phyloP scores from a whole-genome alignment of 2,797 vertebrate species.

The Coregonus suidteri region DNA sequence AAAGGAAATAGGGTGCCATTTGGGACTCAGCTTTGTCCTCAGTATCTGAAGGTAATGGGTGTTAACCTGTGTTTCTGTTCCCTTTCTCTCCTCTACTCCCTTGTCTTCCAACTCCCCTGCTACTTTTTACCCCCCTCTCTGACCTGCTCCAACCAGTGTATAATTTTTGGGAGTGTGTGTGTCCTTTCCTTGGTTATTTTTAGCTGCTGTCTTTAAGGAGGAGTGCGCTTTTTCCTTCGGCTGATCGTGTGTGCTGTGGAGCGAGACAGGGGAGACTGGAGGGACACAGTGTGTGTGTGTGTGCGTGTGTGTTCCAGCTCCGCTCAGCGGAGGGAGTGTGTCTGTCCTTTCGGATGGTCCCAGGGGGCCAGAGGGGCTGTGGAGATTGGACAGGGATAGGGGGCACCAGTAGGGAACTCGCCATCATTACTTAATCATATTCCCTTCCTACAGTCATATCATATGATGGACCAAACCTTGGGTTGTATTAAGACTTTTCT shows the following conservation, averaged over 20 bases:
- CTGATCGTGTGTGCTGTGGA: conserved; percentile 39
- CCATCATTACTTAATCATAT: not conserved
- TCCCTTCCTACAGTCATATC: not conserved
- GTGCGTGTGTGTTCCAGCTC: not conserved
- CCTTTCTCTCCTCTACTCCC: not conserved
- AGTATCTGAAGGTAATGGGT: not conserved
- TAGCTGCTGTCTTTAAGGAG: conserved; percentile 49
- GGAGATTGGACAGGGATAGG: not conserved
- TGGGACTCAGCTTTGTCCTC: not conserved
- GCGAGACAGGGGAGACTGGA: not conserved
- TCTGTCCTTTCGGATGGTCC: not conserved
- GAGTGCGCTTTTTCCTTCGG: conserved; percentile 40
- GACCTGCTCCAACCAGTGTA: conserved; percentile 44
- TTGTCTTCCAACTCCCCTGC: not conserved
- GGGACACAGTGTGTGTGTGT: conserved; percentile 9
- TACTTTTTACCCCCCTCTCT: not conserved
- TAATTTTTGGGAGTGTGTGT: conserved; percentile 23
- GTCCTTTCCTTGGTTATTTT: conserved; percentile 58
- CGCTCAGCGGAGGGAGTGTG: not conserved
- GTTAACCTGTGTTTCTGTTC: not conserved
- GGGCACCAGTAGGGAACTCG: not conserved
- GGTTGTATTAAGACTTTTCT: not conserved
- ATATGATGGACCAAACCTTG: not conserved
- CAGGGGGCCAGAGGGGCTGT: not conserved
- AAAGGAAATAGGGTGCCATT: not conserved